These are phyloP conservation scores for silkworm (Bombyx mori) DNA, from an alignment of 1,140 invertebrate genomes.

Conservation along the genomic window ASM3026992v2 NC_085131.1:8021001-8021500, in stretches of 20 bases:
- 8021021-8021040: constrained; percentile 8
- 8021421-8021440: too few relatives aligned
- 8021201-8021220: constrained; percentile 16
- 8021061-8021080: constrained; percentile 20
- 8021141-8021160: constrained; percentile 29
- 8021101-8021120: constrained; percentile 27
- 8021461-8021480: too few relatives aligned
- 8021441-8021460: too few relatives aligned
- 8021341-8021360: too few relatives aligned
- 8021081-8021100: constrained; percentile 18
- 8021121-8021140: constrained; percentile 24
- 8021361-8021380: too few relatives aligned
- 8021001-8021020: constrained; percentile 1
- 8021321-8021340: too few relatives aligned
- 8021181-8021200: constrained; percentile 20
- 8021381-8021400: too few relatives aligned
- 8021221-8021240: constrained; percentile 4
- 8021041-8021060: constrained; percentile 9
- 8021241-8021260: not conserved
- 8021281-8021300: too few relatives aligned
- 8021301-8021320: too few relatives aligned
- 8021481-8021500: too few relatives aligned
- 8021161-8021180: constrained; percentile 19
- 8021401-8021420: too few relatives aligned
- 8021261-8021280: too few relatives aligned